A percentile compares a stretch with the other conserved stretches of the same genome.
These are phyloP conservation scores for Ectobius pallidus DNA, from an alignment of 2,888 invertebrate species.

Conservation along the genomic window DNA sequence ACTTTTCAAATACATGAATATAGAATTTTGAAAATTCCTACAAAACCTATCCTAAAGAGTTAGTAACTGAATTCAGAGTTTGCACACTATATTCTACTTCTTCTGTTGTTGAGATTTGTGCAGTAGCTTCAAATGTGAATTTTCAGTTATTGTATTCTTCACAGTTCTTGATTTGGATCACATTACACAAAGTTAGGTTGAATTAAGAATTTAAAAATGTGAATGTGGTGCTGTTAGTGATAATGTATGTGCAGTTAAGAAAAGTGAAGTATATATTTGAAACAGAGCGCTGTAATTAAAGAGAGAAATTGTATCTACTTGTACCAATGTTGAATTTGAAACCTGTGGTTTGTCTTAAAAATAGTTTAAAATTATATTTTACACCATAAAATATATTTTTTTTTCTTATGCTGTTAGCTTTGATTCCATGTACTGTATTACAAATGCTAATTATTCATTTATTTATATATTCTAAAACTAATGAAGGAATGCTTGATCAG, in stretches of 20 bases:
- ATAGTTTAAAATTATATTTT: neutral
- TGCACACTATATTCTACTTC: neutral
- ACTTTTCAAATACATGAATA: too few relatives aligned
- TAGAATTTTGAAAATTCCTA: too few relatives aligned
- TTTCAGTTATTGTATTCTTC: neutral
- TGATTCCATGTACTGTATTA: neutral
- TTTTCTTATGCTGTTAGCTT: neutral
- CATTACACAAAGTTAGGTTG: neutral
- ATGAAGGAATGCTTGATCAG: neutral
- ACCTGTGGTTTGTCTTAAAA: neutral
- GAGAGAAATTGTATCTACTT: neutral
- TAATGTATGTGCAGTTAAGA: neutral
- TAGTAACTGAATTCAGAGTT: neutral
- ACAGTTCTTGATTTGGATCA: neutral
- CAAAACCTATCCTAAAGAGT: too few relatives aligned
- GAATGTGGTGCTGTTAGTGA: neutral
- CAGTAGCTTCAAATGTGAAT: neutral
- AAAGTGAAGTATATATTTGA: neutral
- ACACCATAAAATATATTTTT: neutral
- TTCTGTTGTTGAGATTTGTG: neutral
- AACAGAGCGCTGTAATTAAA: neutral
- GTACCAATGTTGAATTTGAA: neutral
- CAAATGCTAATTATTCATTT: neutral
- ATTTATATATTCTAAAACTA: conserved; percentile 3
- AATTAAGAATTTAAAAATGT: too few relatives aligned